A percentile compares a stretch with the other conserved stretches of the same genome.
phyloP scores from a whole-genome alignment of 2,797 vertebrate species.

The Botia kubotai region DNA sequence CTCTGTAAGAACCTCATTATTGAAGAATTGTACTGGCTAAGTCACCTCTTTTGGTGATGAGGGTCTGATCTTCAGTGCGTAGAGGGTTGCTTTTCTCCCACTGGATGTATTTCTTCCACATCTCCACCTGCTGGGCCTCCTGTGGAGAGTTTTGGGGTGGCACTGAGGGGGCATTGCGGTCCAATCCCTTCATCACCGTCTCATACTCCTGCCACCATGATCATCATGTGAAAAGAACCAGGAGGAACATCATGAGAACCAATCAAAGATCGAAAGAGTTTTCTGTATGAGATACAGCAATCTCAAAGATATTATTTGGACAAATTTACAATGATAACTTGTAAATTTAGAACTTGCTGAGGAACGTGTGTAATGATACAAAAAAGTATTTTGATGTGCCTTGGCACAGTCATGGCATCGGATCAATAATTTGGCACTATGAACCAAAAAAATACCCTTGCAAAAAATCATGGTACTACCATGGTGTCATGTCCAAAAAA shows the following conservation, averaged over 20 bases:
- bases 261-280: too few relatives aligned
- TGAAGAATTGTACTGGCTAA: not conserved
- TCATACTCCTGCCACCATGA: slow-evolving; percentile 88
- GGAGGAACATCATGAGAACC: not conserved
- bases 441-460: too few relatives aligned
- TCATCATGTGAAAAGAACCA: not conserved
- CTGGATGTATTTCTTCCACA: slow-evolving; percentile 99
- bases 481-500: too few relatives aligned
- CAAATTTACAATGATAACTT: too few relatives aligned
- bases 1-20: not conserved
- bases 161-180: slow-evolving; percentile 96
- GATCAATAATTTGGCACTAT: too few relatives aligned
- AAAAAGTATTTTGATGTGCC: too few relatives aligned
- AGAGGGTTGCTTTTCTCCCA: slow-evolving; percentile 99
- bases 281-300: too few relatives aligned
- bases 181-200: slow-evolving; percentile 98
- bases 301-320: too few relatives aligned
- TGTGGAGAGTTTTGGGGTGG: slow-evolving; percentile 98
- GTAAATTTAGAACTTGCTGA: too few relatives aligned
- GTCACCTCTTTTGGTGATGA: slow-evolving; percentile 98
- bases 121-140: slow-evolving; percentile 97
- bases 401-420: too few relatives aligned
- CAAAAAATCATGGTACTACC: too few relatives aligned
- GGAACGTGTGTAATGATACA: too few relatives aligned
- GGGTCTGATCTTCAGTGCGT: slow-evolving; percentile 96